Evolutionary conservation across 2,113 vertebrate species (phyloP), one percentile per base, ranked within the genome.

Genomic region (Oxyruncus cristatus): DNA sequence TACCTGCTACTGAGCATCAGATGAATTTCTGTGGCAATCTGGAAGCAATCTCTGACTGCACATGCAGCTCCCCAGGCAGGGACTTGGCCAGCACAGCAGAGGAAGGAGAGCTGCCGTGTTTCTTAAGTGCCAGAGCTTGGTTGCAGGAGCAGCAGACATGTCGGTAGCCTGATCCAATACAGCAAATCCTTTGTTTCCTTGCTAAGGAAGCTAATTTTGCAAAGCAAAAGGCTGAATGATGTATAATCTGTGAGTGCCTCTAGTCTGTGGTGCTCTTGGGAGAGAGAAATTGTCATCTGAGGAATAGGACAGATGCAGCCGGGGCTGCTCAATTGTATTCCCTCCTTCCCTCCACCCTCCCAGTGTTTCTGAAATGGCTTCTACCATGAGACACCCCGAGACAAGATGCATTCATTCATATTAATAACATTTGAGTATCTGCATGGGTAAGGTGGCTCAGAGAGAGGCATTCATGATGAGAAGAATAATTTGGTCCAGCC

Each of bases 391-490:
- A 85, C 89, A 95, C 77, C 84, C 74, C 5, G 80, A 95, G 90
- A 96, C 87, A 91, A 89, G 88, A 96, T 58, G 90, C 85, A 65
- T 83, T 95, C 94, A 92, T 95, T 97, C 95, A 97, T 96, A 94
- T 95, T 97, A 93, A 96, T 95, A 87, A 79, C 80, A n/a, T 72
- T 81, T 41, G 92, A 89, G 85, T 90, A 89, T 96, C 95, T 95
- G 96, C 87, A 93, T 91, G 95, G 94, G 49, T 88, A 91, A 92
- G 91, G 94, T 91, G 83, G 56, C 85, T 94, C 75, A n/a, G 90
- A 89, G 89, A 95, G 83, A 93, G 88, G 81, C 92, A 84, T 89
- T 91, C 92, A 89, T 58, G 86, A 91, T 91, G 95, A 95, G 93
- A 89, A 81, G 95, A 92, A 95, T 85, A 81, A 95, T 95, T 95